Evolutionary conservation across 2,888 invertebrate genomes (phyloP).

Genomic region (Acrobasis consociella): DNA sequence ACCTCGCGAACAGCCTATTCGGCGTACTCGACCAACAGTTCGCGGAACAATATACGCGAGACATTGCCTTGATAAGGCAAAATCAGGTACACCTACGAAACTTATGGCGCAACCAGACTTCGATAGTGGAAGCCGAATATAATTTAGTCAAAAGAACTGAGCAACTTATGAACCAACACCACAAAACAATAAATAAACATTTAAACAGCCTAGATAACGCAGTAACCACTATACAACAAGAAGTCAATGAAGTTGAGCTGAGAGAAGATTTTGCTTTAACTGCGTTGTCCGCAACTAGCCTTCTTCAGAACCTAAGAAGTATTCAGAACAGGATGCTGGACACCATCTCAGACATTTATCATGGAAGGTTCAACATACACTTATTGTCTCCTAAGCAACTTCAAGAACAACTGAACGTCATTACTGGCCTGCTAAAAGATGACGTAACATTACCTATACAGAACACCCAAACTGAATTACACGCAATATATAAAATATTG

Average conservation of each 20-base stretch:
- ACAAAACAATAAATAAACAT: conserved; percentile 28
- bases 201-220: conserved; percentile 5
- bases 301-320: conserved; percentile 25
- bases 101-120: conserved; percentile 34
- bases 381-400: conserved; percentile 30
- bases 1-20: too few species aligned
- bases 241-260: background rate
- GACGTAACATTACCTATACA: conserved; percentile 30
- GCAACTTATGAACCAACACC: conserved; percentile 24
- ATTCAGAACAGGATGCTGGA: conserved; percentile 30
- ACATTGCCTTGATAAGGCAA: conserved; percentile 25
- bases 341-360: conserved; percentile 27
- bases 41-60: too few species aligned
- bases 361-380: conserved; percentile 31
- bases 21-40: too few species aligned
- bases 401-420: conserved; percentile 27
- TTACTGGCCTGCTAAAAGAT: conserved; percentile 26
- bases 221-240: background rate
- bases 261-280: conserved; percentile 26
- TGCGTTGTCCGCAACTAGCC: conserved; percentile 14
- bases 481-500: conserved; percentile 28
- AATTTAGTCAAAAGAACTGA: conserved; percentile 31
- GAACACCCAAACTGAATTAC: conserved; percentile 23
- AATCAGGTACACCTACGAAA: conserved; percentile 25
- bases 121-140: conserved; percentile 32